A percentile compares a stretch with the other conserved stretches of the same genome.
phyloP scores from a whole-genome alignment of 2,113 vertebrate species.

The Leptosomus discolor region DNA sequence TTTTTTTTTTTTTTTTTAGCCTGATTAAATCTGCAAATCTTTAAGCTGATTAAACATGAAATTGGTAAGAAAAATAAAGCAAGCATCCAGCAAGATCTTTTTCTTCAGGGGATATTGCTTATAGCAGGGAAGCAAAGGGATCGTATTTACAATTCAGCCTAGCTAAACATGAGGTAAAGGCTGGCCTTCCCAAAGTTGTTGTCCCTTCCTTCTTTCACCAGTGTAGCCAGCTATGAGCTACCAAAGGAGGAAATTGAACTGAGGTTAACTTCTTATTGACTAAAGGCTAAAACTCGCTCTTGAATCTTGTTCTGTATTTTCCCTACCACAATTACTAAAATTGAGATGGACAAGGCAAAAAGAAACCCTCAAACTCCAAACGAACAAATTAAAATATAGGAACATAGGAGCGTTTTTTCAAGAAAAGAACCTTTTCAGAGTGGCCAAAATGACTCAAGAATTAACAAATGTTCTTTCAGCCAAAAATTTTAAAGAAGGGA shows the following conservation, averaged over 20 bases:
- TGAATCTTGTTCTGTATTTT: neutral
- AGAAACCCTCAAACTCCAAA: neutral
- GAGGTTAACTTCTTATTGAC: neutral
- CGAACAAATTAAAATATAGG: neutral
- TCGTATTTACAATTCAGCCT: neutral
- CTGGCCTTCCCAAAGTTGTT: neutral
- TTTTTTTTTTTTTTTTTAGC: neutral
- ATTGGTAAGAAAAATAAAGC: neutral
- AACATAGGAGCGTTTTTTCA: neutral
- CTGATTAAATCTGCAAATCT: neutral
- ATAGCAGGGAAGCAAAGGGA: neutral
- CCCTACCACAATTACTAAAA: neutral
- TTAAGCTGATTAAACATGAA: neutral
- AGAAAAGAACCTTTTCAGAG: neutral
- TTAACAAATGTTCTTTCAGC: neutral
- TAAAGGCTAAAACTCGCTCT: neutral
- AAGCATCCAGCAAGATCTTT: neutral
- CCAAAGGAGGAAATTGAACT: neutral
- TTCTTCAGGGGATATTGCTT: neutral
- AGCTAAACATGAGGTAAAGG: neutral
- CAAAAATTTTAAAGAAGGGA: neutral
- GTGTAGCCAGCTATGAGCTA: accelerated
- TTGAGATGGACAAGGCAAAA: neutral
- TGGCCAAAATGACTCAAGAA: neutral
- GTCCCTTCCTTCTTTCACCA: neutral